Evolutionary conservation across 2,888 invertebrate genomes (phyloP).

Genomic region (Drosophila falleni): DNA sequence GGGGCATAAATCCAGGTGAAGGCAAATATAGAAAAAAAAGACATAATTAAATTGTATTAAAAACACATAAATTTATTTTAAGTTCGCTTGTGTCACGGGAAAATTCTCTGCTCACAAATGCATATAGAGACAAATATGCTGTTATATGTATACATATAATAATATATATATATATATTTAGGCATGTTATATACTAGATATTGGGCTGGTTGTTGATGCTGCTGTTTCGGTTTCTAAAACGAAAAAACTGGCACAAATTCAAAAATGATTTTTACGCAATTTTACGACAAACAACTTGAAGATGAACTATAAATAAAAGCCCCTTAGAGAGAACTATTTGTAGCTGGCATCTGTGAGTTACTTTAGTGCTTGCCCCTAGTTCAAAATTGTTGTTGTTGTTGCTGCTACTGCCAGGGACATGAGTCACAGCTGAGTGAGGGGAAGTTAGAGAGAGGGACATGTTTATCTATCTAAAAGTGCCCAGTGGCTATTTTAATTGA

Average conservation of each 20-base stretch:
- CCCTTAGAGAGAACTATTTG: conserved; percentile 70
- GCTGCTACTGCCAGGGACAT: conserved; percentile 47
- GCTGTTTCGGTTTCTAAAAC: conserved; percentile 38
- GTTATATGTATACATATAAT: conserved; percentile 15
- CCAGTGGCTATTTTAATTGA: conserved; percentile 70
- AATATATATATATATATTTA: conserved; percentile 10
- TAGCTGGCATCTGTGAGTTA: conserved; percentile 58
- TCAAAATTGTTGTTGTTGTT: conserved; percentile 1
- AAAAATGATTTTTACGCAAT: conserved; percentile 80
- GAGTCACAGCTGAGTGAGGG: conserved; percentile 54
- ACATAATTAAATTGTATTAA: conserved; percentile 73
- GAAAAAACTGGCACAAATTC: conserved; percentile 78
- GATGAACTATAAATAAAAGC: conserved; percentile 74
- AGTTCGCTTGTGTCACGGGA: conserved; percentile 49
- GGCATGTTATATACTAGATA: conserved; percentile 22
- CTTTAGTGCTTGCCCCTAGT: conserved; percentile 30
- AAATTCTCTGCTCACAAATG: conserved; percentile 43
- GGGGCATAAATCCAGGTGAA: conserved; percentile 10
- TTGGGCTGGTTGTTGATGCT: conserved; percentile 41
- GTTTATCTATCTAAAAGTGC: conserved; percentile 70
- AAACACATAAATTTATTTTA: conserved; percentile 75
- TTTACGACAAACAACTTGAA: conserved; percentile 79
- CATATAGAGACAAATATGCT: conserved; percentile 23
- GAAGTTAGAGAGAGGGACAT: conserved; percentile 13
- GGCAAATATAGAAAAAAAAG: conserved; percentile 20